phyloP scores from a whole-genome alignment of 2,113 vertebrate genomes.

The Otus sunia region DNA sequence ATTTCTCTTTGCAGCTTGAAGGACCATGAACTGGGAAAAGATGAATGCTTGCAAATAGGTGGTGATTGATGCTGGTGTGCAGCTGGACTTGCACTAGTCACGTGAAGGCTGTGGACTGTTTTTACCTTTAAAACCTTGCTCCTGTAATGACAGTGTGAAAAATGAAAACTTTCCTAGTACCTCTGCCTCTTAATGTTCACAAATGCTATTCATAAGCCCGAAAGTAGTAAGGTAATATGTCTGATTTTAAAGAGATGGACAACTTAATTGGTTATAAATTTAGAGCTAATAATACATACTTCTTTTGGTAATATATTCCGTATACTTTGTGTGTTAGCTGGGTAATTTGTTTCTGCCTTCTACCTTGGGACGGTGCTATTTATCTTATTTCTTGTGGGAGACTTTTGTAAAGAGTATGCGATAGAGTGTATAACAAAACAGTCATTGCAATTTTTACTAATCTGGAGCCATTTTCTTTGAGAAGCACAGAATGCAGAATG shows the following conservation, averaged over 20 bases:
- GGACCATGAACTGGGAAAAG: neutral
- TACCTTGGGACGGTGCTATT: neutral
- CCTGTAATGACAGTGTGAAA: neutral
- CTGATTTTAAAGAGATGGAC: constrained; percentile 42
- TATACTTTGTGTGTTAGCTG: neutral
- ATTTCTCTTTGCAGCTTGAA: neutral
- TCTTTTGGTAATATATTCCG: neutral
- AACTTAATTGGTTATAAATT: constrained; percentile 59
- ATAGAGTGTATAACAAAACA: neutral
- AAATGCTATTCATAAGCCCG: neutral
- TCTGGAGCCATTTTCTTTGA: constrained; percentile 23
- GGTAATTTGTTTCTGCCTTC: constrained; percentile 38
- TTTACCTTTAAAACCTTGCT: neutral
- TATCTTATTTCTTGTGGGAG: constrained; percentile 33
- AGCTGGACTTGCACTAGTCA: neutral
- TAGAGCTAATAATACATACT: constrained; percentile 18
- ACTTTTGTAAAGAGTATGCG: neutral
- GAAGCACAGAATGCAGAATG: neutral
- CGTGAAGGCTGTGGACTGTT: neutral
- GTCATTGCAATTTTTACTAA: constrained; percentile 13
- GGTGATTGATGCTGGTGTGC: neutral
- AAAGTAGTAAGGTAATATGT: constrained; percentile 11
- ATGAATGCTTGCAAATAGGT: neutral
- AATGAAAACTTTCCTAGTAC: neutral
- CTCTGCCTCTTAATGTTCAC: neutral